Base-by-base conservation (phyloP, 2,888 invertebrate genomes). In the Spodoptera picta region DNA sequence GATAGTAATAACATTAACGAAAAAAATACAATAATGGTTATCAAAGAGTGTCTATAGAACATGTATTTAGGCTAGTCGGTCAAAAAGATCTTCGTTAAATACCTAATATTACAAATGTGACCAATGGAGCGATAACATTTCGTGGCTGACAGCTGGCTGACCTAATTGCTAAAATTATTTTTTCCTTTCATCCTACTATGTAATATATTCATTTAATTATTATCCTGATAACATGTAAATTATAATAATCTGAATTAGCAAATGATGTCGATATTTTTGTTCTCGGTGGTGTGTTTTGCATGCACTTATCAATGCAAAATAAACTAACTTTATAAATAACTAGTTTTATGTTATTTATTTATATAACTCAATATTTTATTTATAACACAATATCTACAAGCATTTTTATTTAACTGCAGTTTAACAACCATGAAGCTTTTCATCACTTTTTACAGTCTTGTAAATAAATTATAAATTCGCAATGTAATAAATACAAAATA, bases 81-180 rank as follows among this genome's bases (percentile, higher is more conserved):
- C 23, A 69, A 47, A 47, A 46, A 44, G 56, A 74, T 69, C 52
- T 23, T 10, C 31, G 10, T 48, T 46, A 44, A 36, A 36, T 36
- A 2, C 19, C 19, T 19, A 36, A 1, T 36, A 36, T 36, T 36
- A 36, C 36, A 36, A 36, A 36, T 68, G 45, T 74, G 65, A 52
- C 69, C 68, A 70, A 71, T 75, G 66, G 62, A 74, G 62, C 69
- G 69, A 58, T 76, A 36, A 36, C 6, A 7, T 36, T 36, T 36
- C 36, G 7, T 36, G 36, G 36, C 36, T 36, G 36, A 36, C 36
- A 36, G 36, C 36, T 36, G 36, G 36, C 36, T 36, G 36, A 36
- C 36, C 36, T 7, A 36, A 36, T 36, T 36, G 36, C 36, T 36
- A 36, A 36, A 9, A 36, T 9, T 36, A 36, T 36, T 7, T 36